Conservation (phyloP, 2,113 vertebrate species). For the Ammodramus savannarum region DNA sequence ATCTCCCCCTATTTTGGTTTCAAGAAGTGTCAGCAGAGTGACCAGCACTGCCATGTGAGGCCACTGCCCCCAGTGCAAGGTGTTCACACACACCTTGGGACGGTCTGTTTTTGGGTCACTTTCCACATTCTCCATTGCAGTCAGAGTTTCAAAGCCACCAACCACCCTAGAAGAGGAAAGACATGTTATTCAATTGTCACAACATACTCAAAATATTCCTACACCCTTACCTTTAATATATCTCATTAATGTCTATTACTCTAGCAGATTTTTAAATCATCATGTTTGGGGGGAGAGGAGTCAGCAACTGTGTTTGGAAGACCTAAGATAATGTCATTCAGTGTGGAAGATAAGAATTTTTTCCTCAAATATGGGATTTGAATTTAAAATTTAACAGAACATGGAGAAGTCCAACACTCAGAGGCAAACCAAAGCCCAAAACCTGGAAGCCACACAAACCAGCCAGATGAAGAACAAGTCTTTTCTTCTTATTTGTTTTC, state of each 20-base stretch:
- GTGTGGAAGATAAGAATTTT: background rate
- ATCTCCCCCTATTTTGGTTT: background rate
- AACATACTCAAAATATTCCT: background rate
- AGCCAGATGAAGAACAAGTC: background rate
- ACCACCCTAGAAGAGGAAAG: slow-evolving; percentile 80
- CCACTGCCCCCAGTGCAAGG: background rate
- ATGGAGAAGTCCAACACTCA: background rate
- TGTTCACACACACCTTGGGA: slow-evolving; percentile 82
- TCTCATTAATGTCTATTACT: background rate
- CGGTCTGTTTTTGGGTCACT: slow-evolving; percentile 92
- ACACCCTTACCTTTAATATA: background rate
- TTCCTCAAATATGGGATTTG: background rate
- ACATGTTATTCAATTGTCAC: background rate
- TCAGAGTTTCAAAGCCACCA: slow-evolving; percentile 92
- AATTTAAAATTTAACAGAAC: background rate
- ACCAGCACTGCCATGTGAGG: background rate
- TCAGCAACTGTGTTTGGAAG: background rate
- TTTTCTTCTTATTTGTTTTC: background rate
- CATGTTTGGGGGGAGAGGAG: background rate
- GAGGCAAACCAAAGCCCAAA: background rate
- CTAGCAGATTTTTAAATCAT: background rate
- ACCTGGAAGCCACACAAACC: background rate
- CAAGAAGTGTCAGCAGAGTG: background rate
- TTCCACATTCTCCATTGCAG: slow-evolving; percentile 96
- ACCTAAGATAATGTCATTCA: background rate